Base-by-base conservation (phyloP, 2,797 vertebrate species). In the Cirrhinus mrigala region DNA sequence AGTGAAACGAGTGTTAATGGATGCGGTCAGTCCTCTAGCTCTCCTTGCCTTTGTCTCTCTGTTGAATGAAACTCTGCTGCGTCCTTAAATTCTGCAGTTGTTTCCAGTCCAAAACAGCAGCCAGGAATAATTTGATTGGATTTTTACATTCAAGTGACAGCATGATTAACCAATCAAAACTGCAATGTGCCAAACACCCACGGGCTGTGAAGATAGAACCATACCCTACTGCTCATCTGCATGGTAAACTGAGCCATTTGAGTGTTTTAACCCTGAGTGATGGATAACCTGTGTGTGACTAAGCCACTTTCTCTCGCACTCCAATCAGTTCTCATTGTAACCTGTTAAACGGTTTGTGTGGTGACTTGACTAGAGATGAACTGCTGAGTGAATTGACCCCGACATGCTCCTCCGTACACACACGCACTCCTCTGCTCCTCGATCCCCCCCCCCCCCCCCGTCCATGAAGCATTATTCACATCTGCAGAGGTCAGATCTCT, bases 161-260 rank as follows among this genome's bases (percentile, higher is more conserved):
- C 71, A 60, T 66, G 58, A 40, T 71, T 40, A 66, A 62, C 29
- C 83, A 77, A 40, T 37, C 64, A 16, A 37, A 69, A 29, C 33
- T 46, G 15, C 29, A 2, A 50, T 20, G 71, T 81, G 50, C 86
- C 86, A 76, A 84, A 81, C 50, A 4, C 37, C 62, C 78, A 18
- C 44, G 37, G 15, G 33, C 11, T 83, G 64, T 79, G 18, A 60
- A 66, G 7, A 46, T n/a, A 11, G 24, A 60, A 10, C 11, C n/a
- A 6, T 3, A 6, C 10, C 9, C 75, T 52, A 15, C 44, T 37
- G 18, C 62, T 18, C 44, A n/a, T 50, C 20, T 18, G 64, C 27
- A 69, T 64, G 2, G 29, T 70, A 37, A 37, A 20, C 85, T 86
- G 85, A 86, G 79, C 79, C 79, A 70, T 62, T 40, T 40, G 54